These are phyloP conservation scores for Cossypha heuglini DNA, from an alignment of 2,797 vertebrate genomes.

Conservation along the genomic window DNA sequence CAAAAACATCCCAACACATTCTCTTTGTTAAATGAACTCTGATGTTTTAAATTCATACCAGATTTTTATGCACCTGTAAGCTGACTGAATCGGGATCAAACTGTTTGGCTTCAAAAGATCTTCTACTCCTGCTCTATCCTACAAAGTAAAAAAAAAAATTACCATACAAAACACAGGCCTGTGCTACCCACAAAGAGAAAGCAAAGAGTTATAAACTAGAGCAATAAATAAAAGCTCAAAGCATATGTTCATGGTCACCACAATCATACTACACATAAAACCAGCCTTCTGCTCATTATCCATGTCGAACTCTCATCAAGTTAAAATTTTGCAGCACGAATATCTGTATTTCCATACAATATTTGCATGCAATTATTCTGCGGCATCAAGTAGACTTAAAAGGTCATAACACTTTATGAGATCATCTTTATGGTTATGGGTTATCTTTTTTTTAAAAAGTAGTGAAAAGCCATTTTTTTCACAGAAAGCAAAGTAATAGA, in stretches of 20 bases:
- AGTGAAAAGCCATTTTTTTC: background rate
- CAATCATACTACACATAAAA: background rate
- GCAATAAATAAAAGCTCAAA: background rate
- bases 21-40: background rate
- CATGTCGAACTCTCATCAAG: fast-evolving
- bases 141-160: background rate
- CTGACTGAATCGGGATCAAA: background rate
- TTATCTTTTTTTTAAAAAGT: background rate
- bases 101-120: background rate
- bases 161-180: background rate
- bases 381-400: background rate
- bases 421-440: background rate
- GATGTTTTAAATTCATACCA: background rate
- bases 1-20: background rate
- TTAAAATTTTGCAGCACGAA: background rate
- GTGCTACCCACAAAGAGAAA: background rate
- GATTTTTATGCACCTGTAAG: background rate
- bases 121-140: background rate
- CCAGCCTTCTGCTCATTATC: background rate
- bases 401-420: fast-evolving
- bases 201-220: background rate
- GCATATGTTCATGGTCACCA: fast-evolving
- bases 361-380: background rate
- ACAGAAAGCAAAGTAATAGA: background rate
- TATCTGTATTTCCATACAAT: background rate